These are phyloP conservation scores for Sanderia malayensis DNA, from an alignment of 30 jellyfish, hydroid and myxozoan species.

Conservation along the genomic window DNA sequence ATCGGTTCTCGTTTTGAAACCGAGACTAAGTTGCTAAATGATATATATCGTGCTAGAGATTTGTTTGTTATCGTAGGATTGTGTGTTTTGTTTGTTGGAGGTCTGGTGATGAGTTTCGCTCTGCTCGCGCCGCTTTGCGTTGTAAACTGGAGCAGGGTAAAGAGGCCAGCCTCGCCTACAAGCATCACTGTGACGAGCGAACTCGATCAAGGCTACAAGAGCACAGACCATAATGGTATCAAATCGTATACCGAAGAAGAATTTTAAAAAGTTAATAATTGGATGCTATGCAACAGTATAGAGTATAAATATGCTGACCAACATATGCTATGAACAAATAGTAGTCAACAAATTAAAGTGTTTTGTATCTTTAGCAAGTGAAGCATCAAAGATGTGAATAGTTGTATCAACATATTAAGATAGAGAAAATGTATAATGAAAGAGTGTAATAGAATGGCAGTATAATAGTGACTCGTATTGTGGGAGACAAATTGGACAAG, in stretches of 20 bases:
- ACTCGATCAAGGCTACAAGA: slow-evolving; percentile 3
- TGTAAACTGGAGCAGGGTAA: slow-evolving; percentile 13
- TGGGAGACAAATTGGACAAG: too few species aligned
- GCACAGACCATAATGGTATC: slow-evolving; percentile 9
- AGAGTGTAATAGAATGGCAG: too few species aligned
- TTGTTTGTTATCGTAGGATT: slow-evolving; percentile 33
- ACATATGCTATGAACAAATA: too few species aligned
- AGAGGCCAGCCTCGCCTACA: slow-evolving; percentile 28
- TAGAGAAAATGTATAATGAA: too few species aligned
- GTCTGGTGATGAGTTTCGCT: slow-evolving; percentile 32
- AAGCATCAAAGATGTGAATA: too few species aligned
- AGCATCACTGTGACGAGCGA: slow-evolving; percentile 37
- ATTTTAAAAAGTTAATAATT: background rate
- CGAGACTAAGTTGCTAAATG: slow-evolving; percentile 25
- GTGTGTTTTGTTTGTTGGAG: slow-evolving; percentile 28
- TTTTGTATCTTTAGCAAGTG: too few species aligned
- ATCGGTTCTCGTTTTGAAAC: slow-evolving; percentile 16
- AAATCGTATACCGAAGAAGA: slow-evolving; percentile 29
- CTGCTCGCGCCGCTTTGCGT: slow-evolving; percentile 38
- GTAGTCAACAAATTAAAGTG: too few species aligned
- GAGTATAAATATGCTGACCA: background rate
- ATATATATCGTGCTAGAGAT: slow-evolving; percentile 34
- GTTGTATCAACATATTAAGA: too few species aligned
- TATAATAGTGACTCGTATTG: too few species aligned
- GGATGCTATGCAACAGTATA: background rate